Base-by-base conservation (phyloP, 2,113 vertebrate species). In the Paratilapia polleni region DNA sequence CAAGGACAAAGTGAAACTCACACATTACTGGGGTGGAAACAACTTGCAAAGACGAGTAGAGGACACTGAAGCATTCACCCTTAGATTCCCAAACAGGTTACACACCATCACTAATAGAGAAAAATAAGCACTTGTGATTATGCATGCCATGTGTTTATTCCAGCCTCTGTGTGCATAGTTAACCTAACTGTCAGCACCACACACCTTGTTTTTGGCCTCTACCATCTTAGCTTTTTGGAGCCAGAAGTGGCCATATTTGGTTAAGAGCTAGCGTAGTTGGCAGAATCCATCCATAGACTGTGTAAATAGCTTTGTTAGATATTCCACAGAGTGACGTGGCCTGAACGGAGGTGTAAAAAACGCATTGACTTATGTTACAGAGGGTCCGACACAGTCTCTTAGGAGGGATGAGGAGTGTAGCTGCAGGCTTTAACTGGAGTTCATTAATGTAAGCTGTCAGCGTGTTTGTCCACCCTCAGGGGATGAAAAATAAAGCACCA, bases 1-100 rank as follows among this genome's bases (percentile, higher is more conserved):
- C 94, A 94, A 95, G 94, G 94, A 95, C 93, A 90, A 88, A 90
- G 87, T 88, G 63, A 89, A 90, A 93, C 85, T 82, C 85, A 91
- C 84, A 90, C 91, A 88, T 88, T 86, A 85, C 66, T 54, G 76
- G 57, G 78, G 79, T 80, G 81, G 77, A 89, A 89, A 82, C 87
- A 88, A 89, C 76, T 92, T 8, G n/a, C 91, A 94, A 94, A 94
- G 92, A 89, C 90, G 52, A 78, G 78, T 86, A 89, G 90, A 94
- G 93, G 93, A 91, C 93, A 90, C 84, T 22, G 57, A 59, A 82
- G 73, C 38, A 74, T 14, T 75, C 57, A 77, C 43, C 66, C 70
- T 58, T 47, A 61, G 74, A 74, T 87, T 79, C 26, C 38, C 28
- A 74, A 78, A 80, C 79, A 89, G 43, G 62, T 77, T 76, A 43